These are phyloP conservation scores for Ceryle rudis DNA, from an alignment of 2,797 vertebrate genomes.

Conservation along the genomic window DNA sequence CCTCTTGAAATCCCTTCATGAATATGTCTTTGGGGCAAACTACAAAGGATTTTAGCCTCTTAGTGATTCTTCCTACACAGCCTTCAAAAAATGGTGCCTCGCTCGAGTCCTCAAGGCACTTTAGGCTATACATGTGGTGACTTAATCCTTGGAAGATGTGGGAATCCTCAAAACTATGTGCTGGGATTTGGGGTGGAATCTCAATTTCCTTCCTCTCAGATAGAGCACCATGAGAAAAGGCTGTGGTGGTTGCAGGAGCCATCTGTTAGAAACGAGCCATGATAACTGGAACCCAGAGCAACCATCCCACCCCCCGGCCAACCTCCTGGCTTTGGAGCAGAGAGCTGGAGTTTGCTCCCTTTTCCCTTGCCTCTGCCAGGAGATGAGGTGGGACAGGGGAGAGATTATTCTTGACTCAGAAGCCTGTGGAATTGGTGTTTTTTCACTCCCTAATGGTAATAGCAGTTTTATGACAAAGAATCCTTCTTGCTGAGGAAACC, in stretches of 20 bases:
- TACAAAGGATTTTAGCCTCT: background rate
- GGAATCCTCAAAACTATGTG: slow-evolving; percentile 44
- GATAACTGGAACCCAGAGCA: background rate
- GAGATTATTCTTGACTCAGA: background rate
- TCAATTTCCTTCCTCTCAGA: slow-evolving; percentile 62
- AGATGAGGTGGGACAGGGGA: background rate
- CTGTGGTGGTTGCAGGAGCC: background rate
- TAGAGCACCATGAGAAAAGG: slow-evolving; percentile 37
- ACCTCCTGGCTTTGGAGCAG: background rate
- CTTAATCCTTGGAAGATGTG: slow-evolving; percentile 59
- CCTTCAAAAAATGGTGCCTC: background rate
- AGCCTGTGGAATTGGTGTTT: background rate
- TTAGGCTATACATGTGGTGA: slow-evolving; percentile 25
- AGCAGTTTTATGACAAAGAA: background rate
- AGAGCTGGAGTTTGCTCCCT: background rate
- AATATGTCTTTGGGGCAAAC: background rate
- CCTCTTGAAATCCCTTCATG: background rate
- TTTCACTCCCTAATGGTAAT: background rate
- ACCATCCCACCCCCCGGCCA: background rate
- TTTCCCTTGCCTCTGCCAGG: background rate
- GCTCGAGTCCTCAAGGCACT: background rate
- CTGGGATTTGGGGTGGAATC: slow-evolving; percentile 67
- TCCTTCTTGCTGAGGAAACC: background rate
- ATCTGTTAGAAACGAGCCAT: background rate
- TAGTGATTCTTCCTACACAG: background rate